Conservation (phyloP, 2,888 invertebrate species). For the Abrostola tripartita region DNA sequence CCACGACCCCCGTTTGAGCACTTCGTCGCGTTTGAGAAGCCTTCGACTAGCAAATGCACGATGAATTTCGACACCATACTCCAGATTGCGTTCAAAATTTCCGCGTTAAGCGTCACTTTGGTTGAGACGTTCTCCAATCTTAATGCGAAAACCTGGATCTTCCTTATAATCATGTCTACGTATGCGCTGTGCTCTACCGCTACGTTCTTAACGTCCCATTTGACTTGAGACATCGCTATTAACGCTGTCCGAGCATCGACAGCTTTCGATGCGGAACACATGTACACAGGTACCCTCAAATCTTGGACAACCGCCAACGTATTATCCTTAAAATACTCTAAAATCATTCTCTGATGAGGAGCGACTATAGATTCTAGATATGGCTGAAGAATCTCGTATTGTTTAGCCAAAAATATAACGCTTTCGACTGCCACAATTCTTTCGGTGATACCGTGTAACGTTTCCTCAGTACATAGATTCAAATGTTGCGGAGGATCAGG, state of each 20-base stretch:
- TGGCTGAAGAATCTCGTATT: conserved; percentile 94
- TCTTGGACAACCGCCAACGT: conserved; percentile 92
- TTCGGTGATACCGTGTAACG: conserved; percentile 94
- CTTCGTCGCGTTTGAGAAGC: conserved; percentile 96
- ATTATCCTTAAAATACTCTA: conserved; percentile 92
- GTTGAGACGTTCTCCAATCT: conserved; percentile 92
- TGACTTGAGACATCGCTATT: conserved; percentile 96
- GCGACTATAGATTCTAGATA: conserved; percentile 95
- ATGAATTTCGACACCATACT: conserved; percentile 95
- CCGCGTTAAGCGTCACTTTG: conserved; percentile 91
- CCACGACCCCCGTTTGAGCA: conserved; percentile 99
- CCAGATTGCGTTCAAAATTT: conserved; percentile 93
- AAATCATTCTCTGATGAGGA: conserved; percentile 90
- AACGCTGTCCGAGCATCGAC: conserved; percentile 93
- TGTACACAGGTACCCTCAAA: conserved; percentile 95
- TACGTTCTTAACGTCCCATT: conserved; percentile 98
- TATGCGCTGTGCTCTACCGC: conserved; percentile 98
- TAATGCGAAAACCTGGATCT: conserved; percentile 93
- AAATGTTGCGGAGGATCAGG: conserved; percentile 74
- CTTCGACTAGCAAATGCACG: conserved; percentile 97
- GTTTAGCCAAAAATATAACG: conserved; percentile 95
- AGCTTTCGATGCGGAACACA: conserved; percentile 93
- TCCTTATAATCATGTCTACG: conserved; percentile 92
- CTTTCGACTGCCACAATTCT: conserved; percentile 98
- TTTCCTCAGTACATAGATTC: conserved; percentile 87